A percentile compares a stretch with the other conserved stretches of the same genome.
phyloP scores from a whole-genome alignment of 2,113 vertebrate species.

The Larimichthys polyactis region DNA sequence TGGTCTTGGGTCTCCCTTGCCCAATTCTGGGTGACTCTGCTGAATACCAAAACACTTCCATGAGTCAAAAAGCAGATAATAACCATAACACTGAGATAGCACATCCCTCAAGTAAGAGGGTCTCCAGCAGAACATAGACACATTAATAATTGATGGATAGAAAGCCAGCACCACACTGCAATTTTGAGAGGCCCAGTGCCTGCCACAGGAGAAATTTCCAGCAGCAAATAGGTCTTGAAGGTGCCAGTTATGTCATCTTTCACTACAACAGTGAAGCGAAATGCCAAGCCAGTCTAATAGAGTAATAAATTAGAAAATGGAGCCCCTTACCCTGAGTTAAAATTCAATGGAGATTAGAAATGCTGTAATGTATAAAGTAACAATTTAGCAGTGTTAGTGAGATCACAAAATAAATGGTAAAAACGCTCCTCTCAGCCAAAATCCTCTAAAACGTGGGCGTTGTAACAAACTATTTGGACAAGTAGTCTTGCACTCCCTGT shows the following conservation, averaged over 20 bases:
- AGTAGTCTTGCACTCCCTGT: background rate
- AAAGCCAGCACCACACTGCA: constrained; percentile 60
- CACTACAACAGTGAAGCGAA: constrained; percentile 59
- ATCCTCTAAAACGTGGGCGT: background rate
- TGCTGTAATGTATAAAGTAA: constrained; percentile 46
- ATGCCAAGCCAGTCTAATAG: constrained; percentile 55
- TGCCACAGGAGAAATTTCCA: constrained; percentile 67
- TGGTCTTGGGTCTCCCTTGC: constrained; percentile 50
- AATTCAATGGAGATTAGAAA: constrained; percentile 55
- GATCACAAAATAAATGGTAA: constrained; percentile 37
- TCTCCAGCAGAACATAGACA: constrained; percentile 70
- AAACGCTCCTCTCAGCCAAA: constrained; percentile 3
- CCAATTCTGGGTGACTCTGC: constrained; percentile 57
- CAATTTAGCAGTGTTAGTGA: constrained; percentile 33
- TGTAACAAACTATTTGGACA: background rate
- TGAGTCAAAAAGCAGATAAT: constrained; percentile 78
- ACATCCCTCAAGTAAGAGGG: constrained; percentile 76
- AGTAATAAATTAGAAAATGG: constrained; percentile 63
- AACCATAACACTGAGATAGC: constrained; percentile 78
- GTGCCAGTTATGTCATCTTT: constrained; percentile 73
- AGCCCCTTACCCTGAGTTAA: constrained; percentile 46
- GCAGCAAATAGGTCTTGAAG: constrained; percentile 72
- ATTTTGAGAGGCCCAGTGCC: constrained; percentile 52
- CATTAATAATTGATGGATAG: constrained; percentile 81
- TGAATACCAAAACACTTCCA: constrained; percentile 70